Base-by-base conservation (phyloP, 2,113 vertebrate species). In the Ancistrus triradiatus region DNA sequence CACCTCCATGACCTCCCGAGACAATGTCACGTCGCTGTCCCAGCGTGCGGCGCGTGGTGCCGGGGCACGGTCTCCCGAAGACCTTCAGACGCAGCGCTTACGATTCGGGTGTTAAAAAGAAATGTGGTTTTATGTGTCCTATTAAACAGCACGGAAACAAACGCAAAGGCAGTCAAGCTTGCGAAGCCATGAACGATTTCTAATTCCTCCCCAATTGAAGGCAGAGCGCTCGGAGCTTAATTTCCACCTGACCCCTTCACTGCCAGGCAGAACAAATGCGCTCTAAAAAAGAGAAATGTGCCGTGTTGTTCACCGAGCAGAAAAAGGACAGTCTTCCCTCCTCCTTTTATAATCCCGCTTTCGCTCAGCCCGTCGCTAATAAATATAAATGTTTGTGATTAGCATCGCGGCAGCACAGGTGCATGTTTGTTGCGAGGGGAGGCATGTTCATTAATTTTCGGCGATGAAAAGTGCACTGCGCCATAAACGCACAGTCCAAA, bases 321-420 rank as follows among this genome's bases (percentile, higher is more conserved):
- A 72, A 62, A 67, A 69, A 57, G 71, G 63, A 61, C 60, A 68
- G 59, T 67, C 63, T 68, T 68, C 49, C 57, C 72, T 56, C 75
- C 63, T 67, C 56, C 66, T 73, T 72, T 64, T 73, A 84, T 87
- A 85, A 88, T 84, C 88, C 83, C 87, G 90, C 86, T 88, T 90
- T 92, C 91, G 87, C 89, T 90, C 88, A 87, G 88, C 90, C 90
- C 91, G 88, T 89, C 90, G 83, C 94, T 98, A 97, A 97, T 98
- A 98, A 97, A 98, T 97, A 98, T 97, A 97, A 98, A 98, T 98
- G 94, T 94, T 95, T 94, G 92, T 91, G 95, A 98, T 98, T 95
- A 94, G 91, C 92, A 95, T 93, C 94, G 90, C 89, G 90, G 92
- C 92, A 89, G 91, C 94, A 95, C 95, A 98, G 95, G 95, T 98